phyloP scores from a whole-genome alignment of 2,797 vertebrate genomes.

The Artibeus lituratus region DNA sequence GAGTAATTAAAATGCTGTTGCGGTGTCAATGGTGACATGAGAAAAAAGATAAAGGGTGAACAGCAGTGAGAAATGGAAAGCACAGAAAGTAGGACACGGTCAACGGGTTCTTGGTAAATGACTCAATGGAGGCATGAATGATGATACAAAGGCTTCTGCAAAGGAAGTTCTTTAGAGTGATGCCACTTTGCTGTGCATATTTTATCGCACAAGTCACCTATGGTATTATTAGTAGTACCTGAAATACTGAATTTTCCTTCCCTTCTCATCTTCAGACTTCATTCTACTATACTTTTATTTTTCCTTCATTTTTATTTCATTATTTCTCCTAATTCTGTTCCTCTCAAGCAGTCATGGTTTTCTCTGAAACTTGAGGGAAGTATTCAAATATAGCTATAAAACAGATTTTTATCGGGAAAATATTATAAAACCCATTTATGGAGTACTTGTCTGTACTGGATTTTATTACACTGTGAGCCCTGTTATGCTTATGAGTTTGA shows the following conservation, averaged over 20 bases:
- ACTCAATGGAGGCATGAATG: not conserved
- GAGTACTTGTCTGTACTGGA: not conserved
- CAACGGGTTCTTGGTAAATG: not conserved
- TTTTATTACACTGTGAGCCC: not conserved
- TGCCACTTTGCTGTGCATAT: accelerated
- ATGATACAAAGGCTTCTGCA: not conserved
- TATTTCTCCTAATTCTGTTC: not conserved
- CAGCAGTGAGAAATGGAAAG: not conserved
- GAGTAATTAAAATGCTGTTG: not conserved
- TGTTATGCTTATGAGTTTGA: not conserved
- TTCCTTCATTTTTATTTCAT: not conserved
- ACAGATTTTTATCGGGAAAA: not conserved
- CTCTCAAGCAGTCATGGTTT: not conserved
- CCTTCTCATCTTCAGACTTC: not conserved
- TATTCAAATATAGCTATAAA: not conserved
- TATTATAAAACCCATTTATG: not conserved
- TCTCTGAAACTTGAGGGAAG: not conserved
- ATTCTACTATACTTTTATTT: not conserved
- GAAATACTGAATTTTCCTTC: not conserved
- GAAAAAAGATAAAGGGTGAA: not conserved
- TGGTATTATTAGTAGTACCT: not conserved
- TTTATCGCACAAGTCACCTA: not conserved
- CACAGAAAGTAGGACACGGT: not conserved
- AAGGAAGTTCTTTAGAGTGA: not conserved
- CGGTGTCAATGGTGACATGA: not conserved